These are phyloP conservation scores for Anastrepha ludens DNA, from an alignment of 1,140 invertebrate species.

Conservation along the genomic window DNA sequence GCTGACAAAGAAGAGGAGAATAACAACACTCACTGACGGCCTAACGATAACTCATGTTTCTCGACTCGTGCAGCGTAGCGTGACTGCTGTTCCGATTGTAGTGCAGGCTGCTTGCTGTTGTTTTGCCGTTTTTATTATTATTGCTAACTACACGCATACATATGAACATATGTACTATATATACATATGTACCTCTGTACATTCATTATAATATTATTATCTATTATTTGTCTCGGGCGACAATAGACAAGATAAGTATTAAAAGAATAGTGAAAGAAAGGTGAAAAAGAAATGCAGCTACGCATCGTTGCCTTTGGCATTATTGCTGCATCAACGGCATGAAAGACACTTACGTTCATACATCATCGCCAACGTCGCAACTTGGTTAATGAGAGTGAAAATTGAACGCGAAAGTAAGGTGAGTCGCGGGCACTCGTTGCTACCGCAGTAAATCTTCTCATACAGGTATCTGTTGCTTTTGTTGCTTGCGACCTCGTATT, in stretches of 20 bases:
- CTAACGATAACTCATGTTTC: slow-evolving; percentile 1
- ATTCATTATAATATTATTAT: slow-evolving; percentile 39
- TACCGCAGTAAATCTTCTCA: neutral
- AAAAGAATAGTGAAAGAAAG: neutral
- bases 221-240: slow-evolving; percentile 40
- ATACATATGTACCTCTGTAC: neutral
- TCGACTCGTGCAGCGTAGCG: slow-evolving; percentile 32
- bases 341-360: neutral
- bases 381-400: slow-evolving; percentile 41
- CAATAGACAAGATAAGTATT: slow-evolving; percentile 42
- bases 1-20: neutral
- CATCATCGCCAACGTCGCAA: neutral
- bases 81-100: slow-evolving; percentile 37
- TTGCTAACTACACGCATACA: slow-evolving; percentile 3
- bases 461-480: neutral
- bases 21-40: neutral
- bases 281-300: neutral
- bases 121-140: slow-evolving; percentile 3
- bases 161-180: neutral
- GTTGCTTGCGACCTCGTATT: neutral
- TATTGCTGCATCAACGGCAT: neutral
- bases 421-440: neutral
- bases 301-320: slow-evolving; percentile 17
- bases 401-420: slow-evolving; percentile 44
- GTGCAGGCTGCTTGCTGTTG: neutral